Evolutionary conservation across 2,113 vertebrate genomes (phyloP), one percentile per base, ranked within the genome.

Genomic region (Tricholaema leucomelas): DNA sequence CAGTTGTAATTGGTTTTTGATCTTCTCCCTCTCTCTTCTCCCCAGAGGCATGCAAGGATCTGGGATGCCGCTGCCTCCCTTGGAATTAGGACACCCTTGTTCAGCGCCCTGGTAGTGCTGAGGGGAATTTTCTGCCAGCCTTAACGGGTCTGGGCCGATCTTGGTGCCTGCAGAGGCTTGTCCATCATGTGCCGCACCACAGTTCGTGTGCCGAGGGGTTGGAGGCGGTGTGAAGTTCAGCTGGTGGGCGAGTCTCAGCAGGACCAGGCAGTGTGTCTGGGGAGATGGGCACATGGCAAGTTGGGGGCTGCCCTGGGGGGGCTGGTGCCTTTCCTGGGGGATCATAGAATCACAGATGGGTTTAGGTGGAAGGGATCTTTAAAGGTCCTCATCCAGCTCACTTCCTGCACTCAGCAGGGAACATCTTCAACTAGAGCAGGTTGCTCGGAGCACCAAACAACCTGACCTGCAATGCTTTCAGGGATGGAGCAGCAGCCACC

Each of bases 51-150:
- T 6, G 12, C 67, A 4, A 11, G 9, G 28, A 46, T 9, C 24
- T 11, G 40, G 35, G 27, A 7, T 63, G 27, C 42, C 20, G 1
- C n/a, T 48, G 75, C 48, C 48, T 30, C 18, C 61, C 64, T 27
- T 8, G 4, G 44, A 30, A n/a, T 46, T 4, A 11, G 52, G 35
- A 35, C n/a, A 6, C 8, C 44, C 44, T 23, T 2, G 4, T 46
- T 9, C 24, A 8, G 33, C 0, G 0, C 35, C 69, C 79, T 42
- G 58, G 63, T 36, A 7, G 19, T 0, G 17, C 58, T 5, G 9
- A 31, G 85, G 81, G 58, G 28, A 38, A 16, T 71, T 54, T 75
- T 58, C 30, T 48, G 40, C 73, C 0, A 1, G 30, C 19, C 69
- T 56, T 10, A 15, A 20, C 0, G 23, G 33, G 38, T 46, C 46